These are phyloP conservation scores for Diaphora mendica DNA, from an alignment of 2,888 invertebrate genomes.

Conservation along the genomic window DNA sequence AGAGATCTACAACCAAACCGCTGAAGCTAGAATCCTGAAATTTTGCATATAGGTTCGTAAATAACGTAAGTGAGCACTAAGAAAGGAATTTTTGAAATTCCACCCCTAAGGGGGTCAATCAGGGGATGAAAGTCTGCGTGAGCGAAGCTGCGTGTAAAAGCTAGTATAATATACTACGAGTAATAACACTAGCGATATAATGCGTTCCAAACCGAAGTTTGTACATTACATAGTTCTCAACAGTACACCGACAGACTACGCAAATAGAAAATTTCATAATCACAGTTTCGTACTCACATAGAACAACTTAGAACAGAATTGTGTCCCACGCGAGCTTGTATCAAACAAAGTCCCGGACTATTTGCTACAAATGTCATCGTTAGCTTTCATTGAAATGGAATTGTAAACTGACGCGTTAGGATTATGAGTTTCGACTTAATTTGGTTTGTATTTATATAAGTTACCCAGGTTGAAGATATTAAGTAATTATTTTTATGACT, in stretches of 20 bases:
- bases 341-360: conserved; percentile 12
- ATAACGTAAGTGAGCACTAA: too few species aligned
- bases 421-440: not conserved
- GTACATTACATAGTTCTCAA: not conserved
- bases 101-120: too few species aligned
- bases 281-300: conserved; percentile 12
- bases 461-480: not conserved
- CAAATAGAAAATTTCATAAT: conserved; percentile 18
- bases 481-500: not conserved
- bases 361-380: conserved; percentile 14
- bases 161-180: too few species aligned
- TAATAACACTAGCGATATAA: too few species aligned
- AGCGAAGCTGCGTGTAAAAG: too few species aligned
- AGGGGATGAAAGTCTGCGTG: too few species aligned
- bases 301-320: conserved; percentile 16
- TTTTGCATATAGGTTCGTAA: too few species aligned
- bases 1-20: too few species aligned
- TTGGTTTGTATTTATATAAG: not conserved
- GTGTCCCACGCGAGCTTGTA: conserved; percentile 5
- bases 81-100: too few species aligned
- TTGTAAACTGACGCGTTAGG: not conserved
- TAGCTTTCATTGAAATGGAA: not conserved
- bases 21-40: too few species aligned
- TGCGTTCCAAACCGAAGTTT: not conserved
- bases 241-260: not conserved